Evolutionary conservation across 2,113 vertebrate species (phyloP), one percentile per base, ranked within the genome.

Genomic region (Thinocorus orbignyianus): DNA sequence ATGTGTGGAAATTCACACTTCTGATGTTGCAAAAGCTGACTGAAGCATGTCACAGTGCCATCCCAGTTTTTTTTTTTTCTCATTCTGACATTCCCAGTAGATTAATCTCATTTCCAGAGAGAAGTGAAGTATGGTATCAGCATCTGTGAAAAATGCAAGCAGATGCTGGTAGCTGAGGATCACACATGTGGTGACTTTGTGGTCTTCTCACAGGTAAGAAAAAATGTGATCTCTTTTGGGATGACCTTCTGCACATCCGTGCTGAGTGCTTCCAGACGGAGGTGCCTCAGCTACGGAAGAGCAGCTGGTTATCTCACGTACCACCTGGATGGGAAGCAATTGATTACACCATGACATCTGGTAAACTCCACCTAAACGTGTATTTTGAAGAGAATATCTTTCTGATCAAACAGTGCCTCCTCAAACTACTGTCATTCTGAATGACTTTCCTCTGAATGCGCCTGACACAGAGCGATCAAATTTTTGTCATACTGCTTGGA

Each of bases 311-410:
- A 31, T 51, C 58, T 77, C 87, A 26, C 0, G 0, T 14, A 30
- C 16, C 41, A 39, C 49, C 54, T 58, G 79, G 39, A 11, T 0
- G 17, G 51, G 64, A 85, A 81, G 37, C 22, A 4, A 26, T 0
- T 57, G 48, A 44, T 79, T 33, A 25, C 1, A 2, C 30, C 17
- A 12, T 31, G 51, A 52, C 71, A 52, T 60, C 72, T 78, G 72
- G 44, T 33, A 68, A 92, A 60, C 71, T 55, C 42, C 68, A 24
- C 30, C 54, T 76, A 88, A 86, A 77, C 0, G 0, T 0, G 0
- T 37, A 4, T 37, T 77, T 83, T 64, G 57, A 37, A 44, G 88
- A 8, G 77, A 81, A 20, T 9, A 12, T 78, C 79, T 68, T 64
- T 68, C 61, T 81, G 60, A 92, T 76, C 60, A 69, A 83, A 62